These are phyloP conservation scores for Lagopus leucura DNA, from an alignment of 2,113 vertebrate genomes.

Conservation along the genomic window DNA sequence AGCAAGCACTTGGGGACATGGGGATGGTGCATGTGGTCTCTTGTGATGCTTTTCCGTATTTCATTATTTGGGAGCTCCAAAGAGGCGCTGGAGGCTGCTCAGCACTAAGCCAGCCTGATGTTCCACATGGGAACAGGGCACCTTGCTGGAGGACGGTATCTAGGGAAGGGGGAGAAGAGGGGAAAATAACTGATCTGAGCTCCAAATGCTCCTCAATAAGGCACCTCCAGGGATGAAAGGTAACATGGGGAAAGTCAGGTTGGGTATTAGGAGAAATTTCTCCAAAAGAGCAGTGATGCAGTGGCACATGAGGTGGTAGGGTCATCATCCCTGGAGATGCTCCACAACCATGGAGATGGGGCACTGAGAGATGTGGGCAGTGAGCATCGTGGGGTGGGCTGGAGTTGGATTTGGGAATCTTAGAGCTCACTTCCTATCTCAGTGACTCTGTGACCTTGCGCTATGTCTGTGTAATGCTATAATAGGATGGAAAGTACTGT, in stretches of 20 bases:
- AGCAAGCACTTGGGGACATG: not conserved
- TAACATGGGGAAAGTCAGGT: not conserved
- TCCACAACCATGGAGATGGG: not conserved
- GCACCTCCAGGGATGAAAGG: not conserved
- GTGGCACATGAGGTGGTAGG: not conserved
- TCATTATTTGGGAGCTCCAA: not conserved
- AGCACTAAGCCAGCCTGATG: rapidly evolving
- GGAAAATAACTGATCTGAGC: not conserved
- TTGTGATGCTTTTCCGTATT: not conserved
- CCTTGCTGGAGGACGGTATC: not conserved
- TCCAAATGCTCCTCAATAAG: not conserved
- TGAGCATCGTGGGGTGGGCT: too few relatives aligned
- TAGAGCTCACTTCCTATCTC: not conserved
- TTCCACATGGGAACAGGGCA: rapidly evolving
- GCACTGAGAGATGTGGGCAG: not conserved
- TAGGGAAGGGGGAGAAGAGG: not conserved
- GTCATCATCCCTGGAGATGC: too few relatives aligned
- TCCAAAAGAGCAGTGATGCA: not conserved
- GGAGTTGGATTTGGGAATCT: not conserved
- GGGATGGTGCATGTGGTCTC: rapidly evolving
- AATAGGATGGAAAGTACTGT: too few relatives aligned
- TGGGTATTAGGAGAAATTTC: not conserved
- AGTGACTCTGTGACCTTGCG: not conserved
- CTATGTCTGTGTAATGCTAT: too few relatives aligned
- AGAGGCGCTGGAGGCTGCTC: not conserved